Conservation (phyloP, 2,888 invertebrate species). For the Drosophila melanocephala region DNA sequence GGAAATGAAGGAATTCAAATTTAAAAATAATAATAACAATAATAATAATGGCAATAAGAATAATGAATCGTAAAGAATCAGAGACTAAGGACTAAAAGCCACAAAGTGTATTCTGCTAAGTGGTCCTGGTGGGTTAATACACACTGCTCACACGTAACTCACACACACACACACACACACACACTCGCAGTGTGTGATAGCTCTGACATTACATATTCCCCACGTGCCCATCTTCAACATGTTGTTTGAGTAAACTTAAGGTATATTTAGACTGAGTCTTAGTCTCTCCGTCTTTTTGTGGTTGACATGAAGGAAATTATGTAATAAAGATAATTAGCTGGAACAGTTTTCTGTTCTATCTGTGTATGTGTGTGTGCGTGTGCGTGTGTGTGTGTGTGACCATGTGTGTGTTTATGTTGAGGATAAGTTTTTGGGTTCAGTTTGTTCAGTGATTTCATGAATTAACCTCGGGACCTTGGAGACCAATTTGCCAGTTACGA, state of each 20-base stretch:
- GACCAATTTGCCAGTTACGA: conserved; percentile 41
- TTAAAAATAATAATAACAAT: not conserved
- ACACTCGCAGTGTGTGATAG: not conserved
- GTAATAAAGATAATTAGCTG: conserved; percentile 61
- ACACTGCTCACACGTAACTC: not conserved
- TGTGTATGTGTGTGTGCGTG: conserved; percentile 13
- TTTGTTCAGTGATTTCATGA: conserved; percentile 63
- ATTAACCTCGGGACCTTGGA: conserved; percentile 52
- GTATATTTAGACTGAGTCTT: not conserved
- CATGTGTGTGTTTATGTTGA: conserved; percentile 18
- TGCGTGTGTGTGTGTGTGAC: conserved; percentile 15
- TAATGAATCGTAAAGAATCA: not conserved
- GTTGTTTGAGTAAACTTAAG: not conserved
- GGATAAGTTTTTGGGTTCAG: conserved; percentile 35
- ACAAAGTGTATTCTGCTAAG: not conserved
- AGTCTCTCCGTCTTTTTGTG: conserved; percentile 32
- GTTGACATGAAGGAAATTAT: conserved; percentile 61
- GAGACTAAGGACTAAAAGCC: not conserved
- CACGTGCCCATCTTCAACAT: not conserved
- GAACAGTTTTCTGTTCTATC: conserved; percentile 1
- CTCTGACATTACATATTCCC: not conserved
- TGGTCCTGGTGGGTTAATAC: not conserved
- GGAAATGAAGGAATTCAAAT: not conserved
- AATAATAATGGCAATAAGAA: not conserved
- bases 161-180: not conserved